Evolutionary conservation across 2,797 vertebrate species (phyloP).

Genomic region (Pteropus rufus): DNA sequence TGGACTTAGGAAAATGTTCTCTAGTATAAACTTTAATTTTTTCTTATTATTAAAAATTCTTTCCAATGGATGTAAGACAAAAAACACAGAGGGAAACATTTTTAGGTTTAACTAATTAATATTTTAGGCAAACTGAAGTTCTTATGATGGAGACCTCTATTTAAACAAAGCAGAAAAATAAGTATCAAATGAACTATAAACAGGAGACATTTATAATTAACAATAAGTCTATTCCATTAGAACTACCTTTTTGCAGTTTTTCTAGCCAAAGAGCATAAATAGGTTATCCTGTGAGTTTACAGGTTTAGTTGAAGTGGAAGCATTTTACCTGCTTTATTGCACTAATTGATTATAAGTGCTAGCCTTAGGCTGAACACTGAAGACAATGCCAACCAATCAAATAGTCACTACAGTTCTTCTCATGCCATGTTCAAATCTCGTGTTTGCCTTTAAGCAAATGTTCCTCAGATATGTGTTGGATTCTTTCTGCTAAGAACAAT

Average conservation of each 20-base stretch:
- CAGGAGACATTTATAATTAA: not conserved
- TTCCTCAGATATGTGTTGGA: conserved; percentile 27
- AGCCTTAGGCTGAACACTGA: not conserved
- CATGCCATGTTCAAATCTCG: not conserved
- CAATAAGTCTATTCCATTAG: not conserved
- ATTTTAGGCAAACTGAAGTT: conserved; percentile 55
- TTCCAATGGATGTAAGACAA: conserved; percentile 61
- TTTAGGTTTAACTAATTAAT: conserved; percentile 63
- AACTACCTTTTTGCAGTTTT: not conserved
- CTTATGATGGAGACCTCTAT: not conserved
- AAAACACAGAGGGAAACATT: conserved; percentile 10
- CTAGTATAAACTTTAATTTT: conserved; percentile 54
- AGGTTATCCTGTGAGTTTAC: not conserved
- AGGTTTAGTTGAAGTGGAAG: not conserved
- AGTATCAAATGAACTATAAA: not conserved
- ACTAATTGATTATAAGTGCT: not conserved
- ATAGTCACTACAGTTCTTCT: not conserved
- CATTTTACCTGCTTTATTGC: not conserved
- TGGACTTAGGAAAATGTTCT: conserved; percentile 56
- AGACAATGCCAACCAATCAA: not conserved
- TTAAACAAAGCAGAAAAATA: conserved; percentile 39
- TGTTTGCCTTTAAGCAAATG: not conserved
- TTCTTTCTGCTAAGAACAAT: conserved; percentile 13
- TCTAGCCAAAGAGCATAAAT: not conserved
- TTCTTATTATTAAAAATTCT: conserved; percentile 64